Conservation (phyloP, 2,113 vertebrate genomes). For the Girardinichthys multiradiatus region DNA sequence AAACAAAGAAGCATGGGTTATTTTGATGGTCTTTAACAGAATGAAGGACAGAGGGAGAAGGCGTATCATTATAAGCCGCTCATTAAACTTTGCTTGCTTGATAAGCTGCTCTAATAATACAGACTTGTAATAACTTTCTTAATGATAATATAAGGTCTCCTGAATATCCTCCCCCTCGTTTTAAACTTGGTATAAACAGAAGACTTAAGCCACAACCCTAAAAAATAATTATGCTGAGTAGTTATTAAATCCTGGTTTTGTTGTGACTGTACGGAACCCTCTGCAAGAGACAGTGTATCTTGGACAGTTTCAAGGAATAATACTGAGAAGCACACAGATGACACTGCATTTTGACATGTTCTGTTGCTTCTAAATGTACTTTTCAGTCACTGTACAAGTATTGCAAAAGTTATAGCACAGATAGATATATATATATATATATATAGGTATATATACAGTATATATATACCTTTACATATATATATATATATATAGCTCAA, state of each 20-base stretch:
- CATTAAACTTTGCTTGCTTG: slow-evolving; percentile 22
- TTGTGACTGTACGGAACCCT: no score
- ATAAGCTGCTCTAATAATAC: slow-evolving; percentile 28
- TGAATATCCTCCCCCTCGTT: background rate
- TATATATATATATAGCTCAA: no score
- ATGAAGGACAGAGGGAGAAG: slow-evolving; percentile 6
- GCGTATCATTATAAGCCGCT: slow-evolving; percentile 45
- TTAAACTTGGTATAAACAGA: background rate
- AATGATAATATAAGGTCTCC: slow-evolving; percentile 21
- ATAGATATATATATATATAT: no score
- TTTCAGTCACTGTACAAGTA: background rate
- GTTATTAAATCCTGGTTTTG: no score
- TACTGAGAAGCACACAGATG: background rate
- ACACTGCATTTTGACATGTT: no score
- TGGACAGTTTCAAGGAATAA: no score
- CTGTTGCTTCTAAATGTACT: no score
- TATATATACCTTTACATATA: no score
- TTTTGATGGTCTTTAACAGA: slow-evolving; percentile 45
- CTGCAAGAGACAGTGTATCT: no score
- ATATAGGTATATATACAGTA: no score
- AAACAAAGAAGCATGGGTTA: slow-evolving; percentile 52
- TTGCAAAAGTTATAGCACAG: no score
- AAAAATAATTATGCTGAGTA: no score
- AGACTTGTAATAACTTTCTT: slow-evolving; percentile 28
- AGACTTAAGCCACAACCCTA: background rate